These are phyloP conservation scores for Balanococcus diminutus DNA, from an alignment of 2,888 invertebrate genomes.

Conservation along the genomic window DNA sequence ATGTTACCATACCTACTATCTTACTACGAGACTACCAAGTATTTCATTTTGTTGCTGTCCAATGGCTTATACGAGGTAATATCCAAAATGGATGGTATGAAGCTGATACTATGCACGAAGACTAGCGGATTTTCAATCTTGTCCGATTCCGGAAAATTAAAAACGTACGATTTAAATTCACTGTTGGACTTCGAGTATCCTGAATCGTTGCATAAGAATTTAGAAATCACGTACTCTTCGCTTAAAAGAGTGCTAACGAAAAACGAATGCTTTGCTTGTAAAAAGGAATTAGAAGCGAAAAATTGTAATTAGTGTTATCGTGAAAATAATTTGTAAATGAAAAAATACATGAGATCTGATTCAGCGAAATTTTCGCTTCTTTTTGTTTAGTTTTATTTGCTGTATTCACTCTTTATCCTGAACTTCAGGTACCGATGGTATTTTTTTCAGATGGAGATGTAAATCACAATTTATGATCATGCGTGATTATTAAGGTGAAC, in stretches of 20 bases:
- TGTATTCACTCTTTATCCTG: no score
- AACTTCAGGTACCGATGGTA: no score
- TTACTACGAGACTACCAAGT: conserved; percentile 49
- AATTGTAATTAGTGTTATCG: not conserved
- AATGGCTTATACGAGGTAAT: conserved; percentile 49
- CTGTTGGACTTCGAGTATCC: conserved; percentile 46
- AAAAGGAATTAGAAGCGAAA: conserved; percentile 40
- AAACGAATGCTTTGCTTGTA: conserved; percentile 49
- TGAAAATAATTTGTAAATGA: not conserved
- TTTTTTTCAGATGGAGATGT: no score
- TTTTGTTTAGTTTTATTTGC: no score
- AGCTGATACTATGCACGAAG: conserved; percentile 37
- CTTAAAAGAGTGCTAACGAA: conserved; percentile 42
- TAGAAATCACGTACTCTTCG: conserved; percentile 45
- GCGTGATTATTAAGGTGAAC: no score
- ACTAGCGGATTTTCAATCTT: conserved; percentile 46
- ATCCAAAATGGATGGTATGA: conserved; percentile 41
- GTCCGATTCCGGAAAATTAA: not conserved
- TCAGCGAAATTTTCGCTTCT: no score
- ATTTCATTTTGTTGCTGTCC: conserved; percentile 43
- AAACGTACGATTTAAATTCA: conserved; percentile 48
- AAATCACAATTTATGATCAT: no score
- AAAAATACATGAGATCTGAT: not conserved
- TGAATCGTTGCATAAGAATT: conserved; percentile 30
- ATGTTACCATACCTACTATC: conserved; percentile 48